These are phyloP conservation scores for Villa cingulata DNA, from an alignment of 2,888 invertebrate species.

Conservation along the genomic window DNA sequence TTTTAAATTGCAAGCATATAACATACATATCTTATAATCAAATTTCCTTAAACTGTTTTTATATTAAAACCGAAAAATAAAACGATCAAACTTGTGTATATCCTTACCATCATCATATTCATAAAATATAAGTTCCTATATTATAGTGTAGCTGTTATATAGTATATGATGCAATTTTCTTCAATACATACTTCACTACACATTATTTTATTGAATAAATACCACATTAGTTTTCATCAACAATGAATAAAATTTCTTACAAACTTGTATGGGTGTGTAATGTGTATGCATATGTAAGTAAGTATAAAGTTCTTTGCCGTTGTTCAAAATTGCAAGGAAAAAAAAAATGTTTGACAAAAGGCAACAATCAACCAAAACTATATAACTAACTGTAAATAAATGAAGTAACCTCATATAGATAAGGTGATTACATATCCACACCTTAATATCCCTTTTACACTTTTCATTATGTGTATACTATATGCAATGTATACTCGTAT, in stretches of 20 bases:
- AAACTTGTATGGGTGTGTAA: not conserved
- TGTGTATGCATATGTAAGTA: no score
- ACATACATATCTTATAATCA: not conserved
- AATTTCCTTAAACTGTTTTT: not conserved
- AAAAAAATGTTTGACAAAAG: conserved; percentile 4
- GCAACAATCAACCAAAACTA: not conserved
- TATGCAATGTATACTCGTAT: no score
- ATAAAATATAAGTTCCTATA: no score
- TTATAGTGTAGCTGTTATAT: no score
- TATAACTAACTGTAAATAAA: no score
- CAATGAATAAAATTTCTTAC: not conserved
- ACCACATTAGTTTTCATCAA: conserved; percentile 7
- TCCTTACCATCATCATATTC: not conserved
- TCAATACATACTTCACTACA: no score
- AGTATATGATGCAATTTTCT: no score
- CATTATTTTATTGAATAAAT: conserved; percentile 3
- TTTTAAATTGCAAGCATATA: not conserved
- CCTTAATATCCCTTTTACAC: not conserved
- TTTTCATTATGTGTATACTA: no score
- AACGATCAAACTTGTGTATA: no score
- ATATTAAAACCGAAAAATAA: no score
- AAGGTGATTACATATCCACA: not conserved
- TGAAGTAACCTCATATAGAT: not conserved
- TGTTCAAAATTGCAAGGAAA: no score
- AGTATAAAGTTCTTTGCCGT: no score